Conservation (phyloP, 2,113 vertebrate species). For the Scomber colias region DNA sequence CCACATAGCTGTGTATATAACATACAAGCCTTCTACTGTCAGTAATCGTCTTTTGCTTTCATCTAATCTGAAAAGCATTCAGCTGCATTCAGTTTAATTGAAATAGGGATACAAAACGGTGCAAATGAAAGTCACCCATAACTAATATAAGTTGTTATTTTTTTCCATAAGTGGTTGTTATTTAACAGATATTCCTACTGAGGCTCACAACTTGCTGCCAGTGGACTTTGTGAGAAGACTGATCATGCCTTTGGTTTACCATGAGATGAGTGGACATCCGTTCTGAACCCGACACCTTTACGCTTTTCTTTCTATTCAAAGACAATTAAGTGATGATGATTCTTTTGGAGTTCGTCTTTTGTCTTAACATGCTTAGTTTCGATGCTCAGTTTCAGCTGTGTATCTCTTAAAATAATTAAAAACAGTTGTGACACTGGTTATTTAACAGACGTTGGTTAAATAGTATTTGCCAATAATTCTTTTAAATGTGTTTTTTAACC, state of each 20-base stretch:
- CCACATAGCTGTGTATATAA: conserved; percentile 68
- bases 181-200: conserved; percentile 42
- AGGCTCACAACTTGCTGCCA: conserved; percentile 35
- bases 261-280: conserved; percentile 16
- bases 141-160: conserved; percentile 32
- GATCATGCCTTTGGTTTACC: conserved; percentile 22
- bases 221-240: conserved; percentile 37
- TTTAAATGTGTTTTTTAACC: neutral
- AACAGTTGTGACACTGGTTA: conserved; percentile 80
- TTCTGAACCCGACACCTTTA: conserved; percentile 21
- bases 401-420: conserved; percentile 35
- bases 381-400: conserved; percentile 66
- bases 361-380: conserved; percentile 70
- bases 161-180: conserved; percentile 29
- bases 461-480: conserved; percentile 52
- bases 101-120: conserved; percentile 33
- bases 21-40: conserved; percentile 55
- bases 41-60: conserved; percentile 38
- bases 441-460: conserved; percentile 64
- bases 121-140: conserved; percentile 18
- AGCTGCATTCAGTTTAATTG: conserved; percentile 32
- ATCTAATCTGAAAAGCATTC: conserved; percentile 16
- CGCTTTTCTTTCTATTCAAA: conserved; percentile 20
- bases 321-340: neutral
- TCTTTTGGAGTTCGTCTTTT: conserved; percentile 43